Evolutionary conservation across 1,140 invertebrate species (phyloP).

Genomic region (Nebria ingens): DNA sequence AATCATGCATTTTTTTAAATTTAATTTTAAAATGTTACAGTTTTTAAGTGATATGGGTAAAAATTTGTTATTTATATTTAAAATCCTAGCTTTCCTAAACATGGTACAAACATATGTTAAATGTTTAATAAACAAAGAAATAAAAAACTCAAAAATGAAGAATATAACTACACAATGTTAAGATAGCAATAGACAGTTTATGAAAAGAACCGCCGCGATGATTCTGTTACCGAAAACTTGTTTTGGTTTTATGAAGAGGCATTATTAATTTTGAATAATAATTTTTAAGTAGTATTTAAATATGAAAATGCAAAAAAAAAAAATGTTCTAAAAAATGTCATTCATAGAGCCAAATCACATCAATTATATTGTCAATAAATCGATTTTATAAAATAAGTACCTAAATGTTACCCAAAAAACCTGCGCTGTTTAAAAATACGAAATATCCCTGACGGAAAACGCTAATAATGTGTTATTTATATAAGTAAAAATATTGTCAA

Average conservation of each 20-base stretch:
- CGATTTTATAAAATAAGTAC: slow-evolving; percentile 1
- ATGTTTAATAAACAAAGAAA: not conserved
- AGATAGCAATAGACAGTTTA: not conserved
- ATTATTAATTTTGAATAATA: no score
- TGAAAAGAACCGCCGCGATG: no score
- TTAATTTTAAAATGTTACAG: not conserved
- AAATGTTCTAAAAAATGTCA: no score
- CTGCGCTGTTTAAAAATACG: not conserved
- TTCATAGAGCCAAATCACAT: no score
- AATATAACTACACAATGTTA: no score
- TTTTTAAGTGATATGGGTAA: not conserved
- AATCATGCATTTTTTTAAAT: no score
- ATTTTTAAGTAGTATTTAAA: no score
- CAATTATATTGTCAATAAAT: slow-evolving; percentile 10
- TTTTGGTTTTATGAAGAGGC: no score
- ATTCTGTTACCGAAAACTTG: no score
- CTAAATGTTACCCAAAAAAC: not conserved
- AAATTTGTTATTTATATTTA: not conserved
- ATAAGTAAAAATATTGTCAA: not conserved
- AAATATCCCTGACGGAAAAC: not conserved
- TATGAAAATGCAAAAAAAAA: no score
- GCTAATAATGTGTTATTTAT: slow-evolving; percentile 2
- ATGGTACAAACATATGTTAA: slow-evolving; percentile 1
- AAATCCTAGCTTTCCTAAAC: slow-evolving; percentile 2
- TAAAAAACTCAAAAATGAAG: not conserved